phyloP scores from a whole-genome alignment of 2,888 invertebrate species.

The Camptogramma bilineatum region DNA sequence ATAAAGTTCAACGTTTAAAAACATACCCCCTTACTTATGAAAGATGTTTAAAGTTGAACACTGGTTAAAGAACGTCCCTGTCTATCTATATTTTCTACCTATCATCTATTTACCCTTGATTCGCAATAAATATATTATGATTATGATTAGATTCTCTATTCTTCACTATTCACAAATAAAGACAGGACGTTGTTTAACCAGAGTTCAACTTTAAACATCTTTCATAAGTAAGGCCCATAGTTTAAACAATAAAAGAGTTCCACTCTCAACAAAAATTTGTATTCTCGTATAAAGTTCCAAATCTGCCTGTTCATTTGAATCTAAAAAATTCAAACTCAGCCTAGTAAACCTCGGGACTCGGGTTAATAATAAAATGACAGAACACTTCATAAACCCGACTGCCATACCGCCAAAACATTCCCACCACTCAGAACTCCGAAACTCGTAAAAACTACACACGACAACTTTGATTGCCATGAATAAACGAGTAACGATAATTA shows the following conservation, averaged over 20 bases:
- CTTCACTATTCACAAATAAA: too few relatives aligned
- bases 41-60: too few relatives aligned
- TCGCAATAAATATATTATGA: too few relatives aligned
- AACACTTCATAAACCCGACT: conserved; percentile 32
- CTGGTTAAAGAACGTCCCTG: too few relatives aligned
- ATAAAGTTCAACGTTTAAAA: background rate
- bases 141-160: too few relatives aligned
- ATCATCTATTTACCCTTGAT: too few relatives aligned
- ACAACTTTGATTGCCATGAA: conserved; percentile 39
- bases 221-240: too few relatives aligned
- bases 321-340: conserved; percentile 11
- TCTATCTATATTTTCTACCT: too few relatives aligned
- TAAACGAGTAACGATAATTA: conserved; percentile 33
- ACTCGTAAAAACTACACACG: conserved; percentile 36
- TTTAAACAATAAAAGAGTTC: background rate
- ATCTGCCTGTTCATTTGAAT: conserved; percentile 10
- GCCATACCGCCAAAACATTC: conserved; percentile 21
- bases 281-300: background rate
- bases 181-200: too few relatives aligned
- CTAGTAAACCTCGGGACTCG: conserved; percentile 9
- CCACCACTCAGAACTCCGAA: conserved; percentile 3
- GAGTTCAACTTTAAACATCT: too few relatives aligned
- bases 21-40: too few relatives aligned
- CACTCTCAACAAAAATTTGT: background rate
- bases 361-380: conserved; percentile 22